Percentiles rank a stretch among this genome's conserved stretches.
These are phyloP conservation scores for Acleris cristana DNA, from an alignment of 2,888 invertebrate genomes.

Conservation along the genomic window DNA sequence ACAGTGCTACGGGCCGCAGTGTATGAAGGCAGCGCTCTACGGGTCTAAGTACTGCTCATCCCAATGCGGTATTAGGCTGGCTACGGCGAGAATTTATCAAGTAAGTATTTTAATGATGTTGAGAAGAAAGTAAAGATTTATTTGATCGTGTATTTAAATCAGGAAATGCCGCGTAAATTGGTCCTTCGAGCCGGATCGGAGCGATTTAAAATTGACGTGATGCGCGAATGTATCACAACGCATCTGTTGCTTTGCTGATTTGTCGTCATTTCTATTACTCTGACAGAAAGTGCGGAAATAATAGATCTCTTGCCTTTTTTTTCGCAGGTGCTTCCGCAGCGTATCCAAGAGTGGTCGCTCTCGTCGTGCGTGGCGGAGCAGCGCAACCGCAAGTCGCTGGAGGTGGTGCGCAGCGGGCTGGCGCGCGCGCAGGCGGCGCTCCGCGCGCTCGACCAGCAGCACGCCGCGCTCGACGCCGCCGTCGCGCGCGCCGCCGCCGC, in stretches of 20 bases:
- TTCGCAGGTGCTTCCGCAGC: conserved; percentile 90
- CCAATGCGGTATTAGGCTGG: conserved; percentile 94
- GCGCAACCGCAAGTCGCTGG: conserved; percentile 87
- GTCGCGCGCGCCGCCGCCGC: conserved; percentile 89
- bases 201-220: no score
- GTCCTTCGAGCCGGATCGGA: no score
- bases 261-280: no score
- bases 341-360: conserved; percentile 97
- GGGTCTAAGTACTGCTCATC: conserved; percentile 97
- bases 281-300: no score
- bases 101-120: conserved; percentile 67
- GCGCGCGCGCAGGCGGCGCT: conserved; percentile 90
- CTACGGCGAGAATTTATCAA: conserved; percentile 92
- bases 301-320: conserved; percentile 3
- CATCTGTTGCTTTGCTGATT: no score
- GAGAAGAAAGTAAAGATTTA: not conserved
- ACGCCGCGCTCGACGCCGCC: conserved; percentile 90
- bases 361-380: conserved; percentile 94
- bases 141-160: no score
- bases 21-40: conserved; percentile 89
- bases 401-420: conserved; percentile 91
- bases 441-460: conserved; percentile 90
- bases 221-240: no score
- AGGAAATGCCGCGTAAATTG: no score
- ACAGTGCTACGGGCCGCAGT: conserved; percentile 97